Evolutionary conservation across 2,797 vertebrate species (phyloP).

Genomic region (Lithobates pipiens): DNA sequence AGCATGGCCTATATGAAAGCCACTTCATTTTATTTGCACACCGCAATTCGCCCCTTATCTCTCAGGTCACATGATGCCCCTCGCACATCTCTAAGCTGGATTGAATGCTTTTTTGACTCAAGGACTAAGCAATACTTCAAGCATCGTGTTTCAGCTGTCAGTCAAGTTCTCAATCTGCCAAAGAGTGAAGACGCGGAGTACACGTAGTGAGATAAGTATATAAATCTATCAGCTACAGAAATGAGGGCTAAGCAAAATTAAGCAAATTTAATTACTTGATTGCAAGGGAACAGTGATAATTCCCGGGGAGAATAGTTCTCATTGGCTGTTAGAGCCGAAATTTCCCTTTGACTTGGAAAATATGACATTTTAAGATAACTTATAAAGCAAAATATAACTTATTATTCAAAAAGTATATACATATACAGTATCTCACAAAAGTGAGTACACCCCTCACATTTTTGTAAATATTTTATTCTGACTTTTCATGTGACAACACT

Average conservation of each 20-base stretch:
- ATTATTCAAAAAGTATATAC: too few species aligned
- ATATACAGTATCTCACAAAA: too few species aligned
- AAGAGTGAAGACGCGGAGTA: slow-evolving; percentile 7
- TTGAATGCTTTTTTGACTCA: slow-evolving; percentile 19
- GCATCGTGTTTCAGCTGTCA: slow-evolving; percentile 15
- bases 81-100: slow-evolving; percentile 26
- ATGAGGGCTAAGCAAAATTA: not conserved
- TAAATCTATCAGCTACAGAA: slow-evolving; percentile 22
- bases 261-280: too few species aligned
- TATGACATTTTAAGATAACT: too few species aligned
- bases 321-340: too few species aligned
- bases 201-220: slow-evolving; percentile 9
- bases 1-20: slow-evolving; percentile 10
- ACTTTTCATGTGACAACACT: too few species aligned
- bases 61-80: slow-evolving; percentile 1
- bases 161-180: slow-evolving; percentile 12
- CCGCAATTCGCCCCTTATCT: not conserved
- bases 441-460: too few species aligned
- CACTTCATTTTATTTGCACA: slow-evolving; percentile 5
- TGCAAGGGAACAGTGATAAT: too few species aligned
- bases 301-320: too few species aligned
- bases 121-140: slow-evolving; percentile 19
- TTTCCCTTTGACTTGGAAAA: too few species aligned
- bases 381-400: too few species aligned
- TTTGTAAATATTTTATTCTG: too few species aligned